Evolutionary conservation across 2,888 invertebrate species (phyloP).

Genomic region (Alsophila aescularia): DNA sequence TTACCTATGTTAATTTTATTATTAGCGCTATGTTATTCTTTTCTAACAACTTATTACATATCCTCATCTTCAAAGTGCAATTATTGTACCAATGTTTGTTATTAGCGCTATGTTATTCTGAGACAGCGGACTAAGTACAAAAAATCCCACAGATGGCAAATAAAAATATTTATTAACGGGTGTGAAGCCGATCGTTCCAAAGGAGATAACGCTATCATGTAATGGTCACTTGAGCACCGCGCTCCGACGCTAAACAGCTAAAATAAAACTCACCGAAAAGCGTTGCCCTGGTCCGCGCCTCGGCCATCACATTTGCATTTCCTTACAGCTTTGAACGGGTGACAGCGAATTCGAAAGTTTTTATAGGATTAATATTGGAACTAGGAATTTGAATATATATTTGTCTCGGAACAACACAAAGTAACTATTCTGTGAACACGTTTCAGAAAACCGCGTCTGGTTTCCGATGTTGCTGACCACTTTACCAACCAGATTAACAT

Average conservation of each 20-base stretch:
- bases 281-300: conserved; percentile 62
- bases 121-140: neutral
- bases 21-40: no score
- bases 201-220: conserved; percentile 70
- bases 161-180: conserved; percentile 56
- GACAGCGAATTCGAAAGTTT: neutral
- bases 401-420: no score
- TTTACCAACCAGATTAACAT: no score
- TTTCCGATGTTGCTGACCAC: no score
- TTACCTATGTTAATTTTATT: no score
- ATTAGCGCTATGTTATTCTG: no score
- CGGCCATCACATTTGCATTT: conserved; percentile 70
- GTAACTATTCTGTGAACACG: no score
- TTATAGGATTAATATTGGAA: neutral
- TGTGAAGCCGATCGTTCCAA: conserved; percentile 69
- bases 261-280: conserved; percentile 56
- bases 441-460: no score
- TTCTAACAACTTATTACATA: no score
- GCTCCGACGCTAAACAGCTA: conserved; percentile 53
- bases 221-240: conserved; percentile 67
- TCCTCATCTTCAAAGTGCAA: no score
- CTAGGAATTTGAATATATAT: no score
- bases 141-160: conserved; percentile 31
- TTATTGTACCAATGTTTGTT: no score
- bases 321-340: conserved; percentile 29